Base-by-base conservation (phyloP, 2,888 invertebrate species). In the Drosophila planitibia region DNA sequence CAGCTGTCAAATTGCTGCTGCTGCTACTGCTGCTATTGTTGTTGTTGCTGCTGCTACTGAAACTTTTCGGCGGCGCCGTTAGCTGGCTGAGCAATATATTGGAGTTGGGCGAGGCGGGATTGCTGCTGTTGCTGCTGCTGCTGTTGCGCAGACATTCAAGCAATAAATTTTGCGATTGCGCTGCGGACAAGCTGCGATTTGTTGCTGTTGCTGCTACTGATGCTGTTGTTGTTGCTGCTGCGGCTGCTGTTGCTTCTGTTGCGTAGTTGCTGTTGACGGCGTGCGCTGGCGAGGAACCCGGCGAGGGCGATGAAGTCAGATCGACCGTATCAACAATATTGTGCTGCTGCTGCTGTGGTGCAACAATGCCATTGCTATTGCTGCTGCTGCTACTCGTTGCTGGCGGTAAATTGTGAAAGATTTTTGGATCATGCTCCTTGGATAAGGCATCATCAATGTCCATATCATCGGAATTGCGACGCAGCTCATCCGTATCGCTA, bases 391-490 rank as follows among this genome's bases (percentile, higher is more conserved):
- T 67, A 52, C 35, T 44, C 61, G 66, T 10, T 35, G 72, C 28
- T 12, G 82, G 61, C 39, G 84, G 82, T 19, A 91, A 79, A 77
- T 92, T 93, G 71, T 93, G 92, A 74, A 93, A 93, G 22, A 92
- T 88, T 75, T 92, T 87, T 0, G 93, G 93, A 80, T 91, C 91
- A 67, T 93, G 93, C 73, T 90, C 89, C 51, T 87, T 81, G 52
- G 91, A 85, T 30, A 93, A 61, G 14, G 91, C 87, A 70, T 92
- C 92, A 71, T 93, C 93, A 37, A 93, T 93, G 49, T 93, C 93
- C 93, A 93, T 93, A 60, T 93, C 93, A 55, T 93, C 93, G 1
- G 93, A 93, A 69, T 91, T 87, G 58, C 92, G 91, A 22, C 92
- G 90, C 32, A 69, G 49, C n/a, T 89, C 91, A 49, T 90, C 79